Evolutionary conservation across 1,140 invertebrate genomes (phyloP).

Genomic region (Drosophila nigromelanica): DNA sequence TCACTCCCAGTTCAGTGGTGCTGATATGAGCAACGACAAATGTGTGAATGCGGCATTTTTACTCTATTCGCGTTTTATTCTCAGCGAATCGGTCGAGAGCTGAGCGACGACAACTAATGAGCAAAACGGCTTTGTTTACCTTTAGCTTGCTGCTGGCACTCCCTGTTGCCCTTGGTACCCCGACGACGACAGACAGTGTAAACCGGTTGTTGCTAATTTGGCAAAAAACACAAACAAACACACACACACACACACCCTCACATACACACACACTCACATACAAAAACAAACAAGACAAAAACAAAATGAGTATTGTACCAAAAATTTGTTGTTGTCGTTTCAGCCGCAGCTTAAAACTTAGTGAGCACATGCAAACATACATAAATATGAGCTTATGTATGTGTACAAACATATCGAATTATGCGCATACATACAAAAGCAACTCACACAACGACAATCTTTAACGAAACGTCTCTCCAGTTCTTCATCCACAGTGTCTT

Average conservation of each 20-base stretch:
- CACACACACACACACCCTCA: constrained; percentile 34
- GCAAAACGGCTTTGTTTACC: constrained; percentile 69
- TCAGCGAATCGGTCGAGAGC: constrained; percentile 8
- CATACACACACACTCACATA: constrained; percentile 29
- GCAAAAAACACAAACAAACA: constrained; percentile 54
- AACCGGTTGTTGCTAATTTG: constrained; percentile 76
- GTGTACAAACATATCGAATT: background rate
- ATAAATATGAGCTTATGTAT: background rate
- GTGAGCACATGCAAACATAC: background rate
- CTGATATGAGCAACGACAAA: constrained; percentile 37
- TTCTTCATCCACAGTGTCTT: constrained; percentile 16
- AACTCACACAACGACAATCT: constrained; percentile 36
- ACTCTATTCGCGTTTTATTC: constrained; percentile 13
- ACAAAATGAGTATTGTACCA: constrained; percentile 19
- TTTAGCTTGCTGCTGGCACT: constrained; percentile 35
- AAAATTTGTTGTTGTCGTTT: background rate
- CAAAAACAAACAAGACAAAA: constrained; percentile 28
- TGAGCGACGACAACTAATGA: constrained; percentile 61
- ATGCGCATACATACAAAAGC: background rate
- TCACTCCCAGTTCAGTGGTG: constrained; percentile 4
- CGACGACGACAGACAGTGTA: constrained; percentile 48
- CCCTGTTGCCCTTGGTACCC: constrained; percentile 30
- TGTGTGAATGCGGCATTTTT: constrained; percentile 39
- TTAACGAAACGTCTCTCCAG: constrained; percentile 61
- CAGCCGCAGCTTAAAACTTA: constrained; percentile 12